Conservation (phyloP, 2,113 vertebrate genomes). For the Synchiropus splendidus region DNA sequence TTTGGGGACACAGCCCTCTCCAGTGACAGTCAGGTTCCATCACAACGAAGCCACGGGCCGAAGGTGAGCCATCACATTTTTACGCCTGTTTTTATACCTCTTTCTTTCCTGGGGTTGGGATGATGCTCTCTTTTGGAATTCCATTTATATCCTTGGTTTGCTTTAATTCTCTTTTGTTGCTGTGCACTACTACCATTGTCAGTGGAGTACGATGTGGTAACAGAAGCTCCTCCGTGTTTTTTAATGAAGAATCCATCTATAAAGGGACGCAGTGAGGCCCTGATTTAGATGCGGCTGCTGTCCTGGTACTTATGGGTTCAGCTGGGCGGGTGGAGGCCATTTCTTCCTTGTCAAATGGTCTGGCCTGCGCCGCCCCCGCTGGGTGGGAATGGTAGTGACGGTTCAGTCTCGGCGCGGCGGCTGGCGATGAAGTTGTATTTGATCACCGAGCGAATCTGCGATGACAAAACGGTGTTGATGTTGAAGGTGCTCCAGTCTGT, state of each 20-base stretch:
- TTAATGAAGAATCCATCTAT: constrained; percentile 42
- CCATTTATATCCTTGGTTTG: constrained; percentile 20
- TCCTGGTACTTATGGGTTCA: constrained; percentile 42
- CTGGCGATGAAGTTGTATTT: constrained; percentile 13
- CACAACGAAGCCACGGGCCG: too few relatives aligned
- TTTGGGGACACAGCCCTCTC: too few relatives aligned
- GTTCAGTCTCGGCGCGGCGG: too few relatives aligned
- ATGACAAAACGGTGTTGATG: constrained; percentile 31
- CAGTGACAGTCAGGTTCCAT: too few relatives aligned
- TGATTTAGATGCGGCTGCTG: constrained; percentile 36
- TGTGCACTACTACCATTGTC: constrained; percentile 57
- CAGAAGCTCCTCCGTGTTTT: constrained; percentile 37
- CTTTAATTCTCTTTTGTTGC: constrained; percentile 42
- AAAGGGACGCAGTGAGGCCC: constrained; percentile 53
- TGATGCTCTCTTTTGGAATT: constrained; percentile 21
- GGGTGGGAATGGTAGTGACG: constrained; percentile 55
- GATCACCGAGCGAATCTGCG: background rate
- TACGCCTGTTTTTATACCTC: constrained; percentile 39
- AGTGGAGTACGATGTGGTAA: constrained; percentile 51
- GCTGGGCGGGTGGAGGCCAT: constrained; percentile 19
- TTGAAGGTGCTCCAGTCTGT: constrained; percentile 42
- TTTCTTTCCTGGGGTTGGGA: constrained; percentile 47
- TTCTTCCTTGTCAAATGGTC: constrained; percentile 20
- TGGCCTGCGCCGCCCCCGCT: constrained; percentile 22
- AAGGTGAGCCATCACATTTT: constrained; percentile 41